These are phyloP conservation scores for Macrophya alboannulata DNA, from an alignment of 2,888 invertebrate species.

Conservation along the genomic window DNA sequence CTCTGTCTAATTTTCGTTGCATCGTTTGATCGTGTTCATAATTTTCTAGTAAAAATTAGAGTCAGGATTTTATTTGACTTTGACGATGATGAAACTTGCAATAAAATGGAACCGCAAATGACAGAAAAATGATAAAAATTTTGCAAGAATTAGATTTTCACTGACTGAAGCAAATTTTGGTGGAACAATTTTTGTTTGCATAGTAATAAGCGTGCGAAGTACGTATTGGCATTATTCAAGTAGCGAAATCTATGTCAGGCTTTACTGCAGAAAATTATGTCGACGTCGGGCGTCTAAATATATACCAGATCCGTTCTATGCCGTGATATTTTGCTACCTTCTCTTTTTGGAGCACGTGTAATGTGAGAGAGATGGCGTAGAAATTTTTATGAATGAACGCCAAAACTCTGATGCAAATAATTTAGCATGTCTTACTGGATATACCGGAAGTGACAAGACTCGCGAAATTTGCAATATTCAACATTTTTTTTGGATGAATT, in stretches of 20 bases:
- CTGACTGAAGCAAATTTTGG: neutral
- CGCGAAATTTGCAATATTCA: neutral
- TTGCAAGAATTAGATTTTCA: neutral
- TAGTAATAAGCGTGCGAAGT: neutral
- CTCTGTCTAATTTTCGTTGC: neutral
- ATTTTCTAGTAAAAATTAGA: neutral
- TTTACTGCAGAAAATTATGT: conserved; percentile 60
- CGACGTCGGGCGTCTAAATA: conserved; percentile 70
- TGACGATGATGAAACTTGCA: neutral
- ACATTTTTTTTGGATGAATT: neutral
- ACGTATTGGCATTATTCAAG: neutral
- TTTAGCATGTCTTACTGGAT: neutral
- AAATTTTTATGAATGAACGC: conserved; percentile 12
- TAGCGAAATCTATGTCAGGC: neutral
- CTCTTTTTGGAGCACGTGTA: neutral
- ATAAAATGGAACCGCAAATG: neutral
- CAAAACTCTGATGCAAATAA: neutral
- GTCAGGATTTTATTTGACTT: neutral
- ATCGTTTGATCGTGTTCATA: neutral
- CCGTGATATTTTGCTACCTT: conserved; percentile 9
- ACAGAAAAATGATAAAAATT: neutral
- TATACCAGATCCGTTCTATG: conserved; percentile 67
- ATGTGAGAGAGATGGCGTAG: neutral
- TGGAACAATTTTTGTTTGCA: neutral
- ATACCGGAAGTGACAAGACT: neutral